Conservation (phyloP, 2,113 vertebrate genomes). For the Leucosticte australis region DNA sequence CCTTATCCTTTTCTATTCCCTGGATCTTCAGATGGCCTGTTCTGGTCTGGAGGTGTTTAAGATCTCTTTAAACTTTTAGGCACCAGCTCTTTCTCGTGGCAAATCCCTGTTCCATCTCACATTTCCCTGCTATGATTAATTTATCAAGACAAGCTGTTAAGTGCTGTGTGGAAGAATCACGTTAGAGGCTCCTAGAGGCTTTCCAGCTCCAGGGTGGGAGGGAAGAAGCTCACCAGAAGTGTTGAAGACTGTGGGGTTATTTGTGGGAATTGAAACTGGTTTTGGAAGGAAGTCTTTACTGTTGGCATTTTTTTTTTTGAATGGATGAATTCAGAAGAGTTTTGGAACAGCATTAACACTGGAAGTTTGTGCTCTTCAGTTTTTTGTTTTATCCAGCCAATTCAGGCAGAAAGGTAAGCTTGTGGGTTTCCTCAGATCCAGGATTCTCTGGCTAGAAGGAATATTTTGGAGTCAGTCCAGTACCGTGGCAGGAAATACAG, state of each 20-base stretch:
- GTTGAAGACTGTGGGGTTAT: neutral
- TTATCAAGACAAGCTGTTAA: conserved; percentile 32
- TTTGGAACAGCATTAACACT: neutral
- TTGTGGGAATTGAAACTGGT: neutral
- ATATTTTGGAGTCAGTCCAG: neutral
- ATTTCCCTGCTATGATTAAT: conserved; percentile 43
- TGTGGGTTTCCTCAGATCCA: neutral
- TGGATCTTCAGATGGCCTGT: neutral
- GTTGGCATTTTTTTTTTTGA: neutral
- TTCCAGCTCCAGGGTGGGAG: neutral
- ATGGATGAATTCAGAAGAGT: neutral
- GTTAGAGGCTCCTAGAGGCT: neutral
- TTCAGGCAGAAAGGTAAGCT: neutral
- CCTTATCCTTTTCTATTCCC: neutral
- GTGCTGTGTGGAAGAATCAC: conserved; percentile 10
- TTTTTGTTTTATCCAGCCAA: neutral
- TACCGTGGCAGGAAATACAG: neutral
- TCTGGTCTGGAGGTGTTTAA: neutral
- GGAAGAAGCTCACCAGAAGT: neutral
- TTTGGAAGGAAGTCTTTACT: neutral
- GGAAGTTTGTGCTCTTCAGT: neutral
- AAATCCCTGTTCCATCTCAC: conserved; percentile 8
- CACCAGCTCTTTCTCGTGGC: neutral
- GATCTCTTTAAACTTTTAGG: conserved; percentile 29
- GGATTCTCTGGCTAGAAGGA: neutral